Evolutionary conservation across 2,113 vertebrate genomes (phyloP).

Genomic region (Aphyosemion australe): DNA sequence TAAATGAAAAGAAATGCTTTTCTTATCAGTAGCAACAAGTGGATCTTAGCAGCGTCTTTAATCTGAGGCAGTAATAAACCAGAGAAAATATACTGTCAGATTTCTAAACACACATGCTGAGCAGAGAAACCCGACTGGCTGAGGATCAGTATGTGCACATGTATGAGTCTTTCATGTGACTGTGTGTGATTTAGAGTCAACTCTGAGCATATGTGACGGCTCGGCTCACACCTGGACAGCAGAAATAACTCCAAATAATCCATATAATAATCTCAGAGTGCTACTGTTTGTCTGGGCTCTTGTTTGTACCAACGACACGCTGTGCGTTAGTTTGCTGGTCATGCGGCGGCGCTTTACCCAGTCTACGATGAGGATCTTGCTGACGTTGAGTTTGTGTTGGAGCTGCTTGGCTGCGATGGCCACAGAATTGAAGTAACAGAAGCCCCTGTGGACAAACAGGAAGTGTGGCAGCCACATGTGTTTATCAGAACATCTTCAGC

Average conservation of each 20-base stretch:
- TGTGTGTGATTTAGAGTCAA: constrained; percentile 23
- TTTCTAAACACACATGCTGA: constrained; percentile 45
- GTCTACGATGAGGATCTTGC: constrained; percentile 94
- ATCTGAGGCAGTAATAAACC: constrained; percentile 26
- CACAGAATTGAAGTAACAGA: constrained; percentile 95
- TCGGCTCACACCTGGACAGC: constrained; percentile 47
- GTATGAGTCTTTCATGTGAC: constrained; percentile 12
- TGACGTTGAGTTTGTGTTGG: constrained; percentile 82
- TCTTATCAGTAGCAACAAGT: too few species aligned
- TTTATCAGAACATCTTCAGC: constrained; percentile 51
- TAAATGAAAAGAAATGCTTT: too few species aligned
- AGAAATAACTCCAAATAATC: constrained; percentile 41
- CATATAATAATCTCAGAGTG: constrained; percentile 44
- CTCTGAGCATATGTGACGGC: constrained; percentile 30
- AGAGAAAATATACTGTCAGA: constrained; percentile 13
- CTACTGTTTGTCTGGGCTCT: constrained; percentile 52
- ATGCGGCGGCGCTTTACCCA: constrained; percentile 83
- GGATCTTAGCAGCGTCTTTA: constrained; percentile 2
- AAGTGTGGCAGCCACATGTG: constrained; percentile 58
- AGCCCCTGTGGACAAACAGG: constrained; percentile 82
- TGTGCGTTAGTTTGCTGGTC: constrained; percentile 7
- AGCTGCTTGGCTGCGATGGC: constrained; percentile 89
- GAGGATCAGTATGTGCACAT: constrained; percentile 37
- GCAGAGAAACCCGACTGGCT: constrained; percentile 47
- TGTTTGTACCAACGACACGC: constrained; percentile 16